Conservation (phyloP, 92 coral and sea anemone genomes). For the Epizoanthus ramosus region DNA sequence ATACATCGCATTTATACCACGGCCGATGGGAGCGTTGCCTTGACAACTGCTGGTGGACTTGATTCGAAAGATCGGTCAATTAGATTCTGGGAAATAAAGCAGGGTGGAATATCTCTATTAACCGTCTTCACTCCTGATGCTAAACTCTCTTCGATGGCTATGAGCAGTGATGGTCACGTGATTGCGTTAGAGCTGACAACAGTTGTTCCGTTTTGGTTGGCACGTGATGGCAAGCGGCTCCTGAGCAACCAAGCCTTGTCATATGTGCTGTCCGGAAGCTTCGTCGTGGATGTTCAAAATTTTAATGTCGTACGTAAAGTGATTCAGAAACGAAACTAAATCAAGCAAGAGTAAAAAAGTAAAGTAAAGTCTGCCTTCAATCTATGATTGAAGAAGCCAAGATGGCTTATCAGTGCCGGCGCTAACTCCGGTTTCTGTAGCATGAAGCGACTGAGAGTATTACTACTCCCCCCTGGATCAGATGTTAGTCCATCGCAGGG, state of each 20-base stretch:
- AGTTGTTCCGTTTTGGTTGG: slow-evolving; percentile 67
- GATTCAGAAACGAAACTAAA: background rate
- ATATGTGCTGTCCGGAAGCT: slow-evolving; percentile 10
- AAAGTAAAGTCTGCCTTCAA: too few relatives aligned
- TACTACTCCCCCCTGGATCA: too few relatives aligned
- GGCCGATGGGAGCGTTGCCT: slow-evolving; percentile 52
- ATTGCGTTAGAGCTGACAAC: slow-evolving; percentile 68
- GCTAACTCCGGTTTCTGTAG: too few relatives aligned
- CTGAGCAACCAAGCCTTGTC: slow-evolving; percentile 19
- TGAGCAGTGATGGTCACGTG: slow-evolving; percentile 64
- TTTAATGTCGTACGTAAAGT: slow-evolving; percentile 10
- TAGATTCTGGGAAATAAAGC: slow-evolving; percentile 57
- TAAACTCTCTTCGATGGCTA: slow-evolving; percentile 78
- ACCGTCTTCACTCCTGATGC: slow-evolving; percentile 80
- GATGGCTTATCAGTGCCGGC: too few relatives aligned
- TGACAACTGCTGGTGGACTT: slow-evolving; percentile 83
- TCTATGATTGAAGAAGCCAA: too few relatives aligned
- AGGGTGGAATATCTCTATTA: slow-evolving; percentile 24
- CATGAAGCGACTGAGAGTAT: too few relatives aligned
- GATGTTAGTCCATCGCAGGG: too few relatives aligned
- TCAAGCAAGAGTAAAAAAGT: too few relatives aligned
- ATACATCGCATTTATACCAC: slow-evolving; percentile 67
- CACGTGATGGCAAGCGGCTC: slow-evolving; percentile 24
- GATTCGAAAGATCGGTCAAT: slow-evolving; percentile 83
- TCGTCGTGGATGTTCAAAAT: slow-evolving; percentile 1